Percentiles rank a stretch among this genome's conserved stretches.
These are phyloP conservation scores for Acanthosepion esculentum DNA, from an alignment of 2,888 invertebrate genomes.

Conservation along the genomic window DNA sequence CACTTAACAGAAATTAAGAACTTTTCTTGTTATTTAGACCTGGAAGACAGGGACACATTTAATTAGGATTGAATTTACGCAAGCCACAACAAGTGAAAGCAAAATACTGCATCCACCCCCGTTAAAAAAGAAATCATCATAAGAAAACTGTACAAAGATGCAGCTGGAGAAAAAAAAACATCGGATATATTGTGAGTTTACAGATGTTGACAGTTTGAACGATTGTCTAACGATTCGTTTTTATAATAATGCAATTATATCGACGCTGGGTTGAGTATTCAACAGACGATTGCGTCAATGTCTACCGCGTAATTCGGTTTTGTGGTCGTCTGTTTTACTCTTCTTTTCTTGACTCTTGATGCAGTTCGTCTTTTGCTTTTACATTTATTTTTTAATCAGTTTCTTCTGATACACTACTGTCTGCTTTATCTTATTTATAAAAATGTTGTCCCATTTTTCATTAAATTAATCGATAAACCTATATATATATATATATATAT, in stretches of 20 bases:
- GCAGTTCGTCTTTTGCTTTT: not conserved
- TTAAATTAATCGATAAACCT: not conserved
- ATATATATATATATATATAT: not conserved
- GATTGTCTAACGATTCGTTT: not conserved
- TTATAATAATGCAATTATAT: not conserved
- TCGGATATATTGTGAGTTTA: not conserved
- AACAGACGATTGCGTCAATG: slow-evolving; percentile 11
- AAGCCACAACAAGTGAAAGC: too few species aligned
- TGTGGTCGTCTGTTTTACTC: not conserved
- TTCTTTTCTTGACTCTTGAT: not conserved
- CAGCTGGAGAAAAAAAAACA: not conserved
- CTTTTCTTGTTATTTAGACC: too few species aligned
- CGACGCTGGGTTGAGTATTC: not conserved
- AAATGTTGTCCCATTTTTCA: not conserved
- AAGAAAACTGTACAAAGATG: not conserved
- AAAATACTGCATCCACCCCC: too few species aligned
- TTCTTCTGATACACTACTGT: not conserved
- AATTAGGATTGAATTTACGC: too few species aligned
- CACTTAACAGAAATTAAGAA: too few species aligned
- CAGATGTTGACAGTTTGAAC: slow-evolving; percentile 33
- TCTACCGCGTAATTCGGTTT: not conserved
- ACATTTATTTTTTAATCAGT: not conserved
- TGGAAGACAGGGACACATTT: too few species aligned
- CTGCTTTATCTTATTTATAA: not conserved
- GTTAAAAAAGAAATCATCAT: not conserved